Base-by-base conservation (phyloP, 2,888 invertebrate species). In the Sesia apiformis region DNA sequence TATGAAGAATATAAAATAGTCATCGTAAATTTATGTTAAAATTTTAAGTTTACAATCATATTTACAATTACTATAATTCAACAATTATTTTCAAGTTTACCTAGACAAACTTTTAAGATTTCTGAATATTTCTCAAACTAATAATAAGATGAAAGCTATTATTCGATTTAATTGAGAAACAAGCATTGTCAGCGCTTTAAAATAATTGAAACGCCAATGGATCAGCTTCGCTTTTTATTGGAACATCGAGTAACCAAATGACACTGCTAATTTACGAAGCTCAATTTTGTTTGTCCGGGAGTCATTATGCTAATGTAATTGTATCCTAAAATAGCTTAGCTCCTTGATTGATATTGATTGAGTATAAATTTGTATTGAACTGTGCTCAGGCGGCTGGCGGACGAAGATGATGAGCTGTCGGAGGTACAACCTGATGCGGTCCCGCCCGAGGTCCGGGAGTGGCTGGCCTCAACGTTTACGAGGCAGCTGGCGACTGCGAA, bases 371-470 rank as follows among this genome's bases (percentile, higher is more conserved):
- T 23, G n/a, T 40, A 43, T 63, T 67, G 70, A 58, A 61, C 58
- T 81, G 67, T 81, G 74, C 60, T 67, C 90, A 95, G 95, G 90
- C 92, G 95, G 68, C 85, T 95, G 78, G 94, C 95, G 49, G 96
- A 96, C 70, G 98, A 98, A 82, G 98, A 98, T 81, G 98, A 98
- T 82, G 98, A 98, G 83, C 88, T 98, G 64, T 97, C 97, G 51
- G 98, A 98, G 83, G 98, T 98, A 55, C 97, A 98, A 74, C 97
- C 98, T 55, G 98, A 98, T 79, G 97, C 97, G 6, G 98, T 98
- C 53, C 98, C 98, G 49, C 97, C 95, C 58, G 98, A 98, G 82
- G 98, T 98, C 50, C 93, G 98, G 66, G 98, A 98, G 84, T 98
- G 98, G 98, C 90, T 98, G 79, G 97, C 98, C 57, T 95, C 97